Evolutionary conservation across 1,140 invertebrate genomes (phyloP).

Genomic region (Heliconius nattereri): DNA sequence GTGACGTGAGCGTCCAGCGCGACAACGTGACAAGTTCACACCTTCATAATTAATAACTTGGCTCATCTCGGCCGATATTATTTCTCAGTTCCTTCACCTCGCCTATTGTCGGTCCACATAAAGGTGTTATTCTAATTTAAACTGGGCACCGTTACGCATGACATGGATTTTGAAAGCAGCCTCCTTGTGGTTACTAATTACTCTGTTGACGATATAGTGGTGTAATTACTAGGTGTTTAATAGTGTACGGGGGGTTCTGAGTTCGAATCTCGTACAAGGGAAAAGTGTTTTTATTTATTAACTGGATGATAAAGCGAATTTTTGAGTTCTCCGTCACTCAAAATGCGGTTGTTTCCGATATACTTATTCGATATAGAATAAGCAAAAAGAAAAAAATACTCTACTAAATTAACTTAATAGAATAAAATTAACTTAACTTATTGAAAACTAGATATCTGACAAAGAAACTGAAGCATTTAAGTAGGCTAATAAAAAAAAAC

Average conservation of each 20-base stretch:
- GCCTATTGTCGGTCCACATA: constrained; percentile 68
- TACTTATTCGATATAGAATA: too few relatives aligned
- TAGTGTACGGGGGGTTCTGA: not conserved
- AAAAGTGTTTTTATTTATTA: not conserved
- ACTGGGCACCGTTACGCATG: constrained; percentile 75
- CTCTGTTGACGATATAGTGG: constrained; percentile 10
- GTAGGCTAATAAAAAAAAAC: not conserved
- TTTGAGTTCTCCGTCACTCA: too few relatives aligned
- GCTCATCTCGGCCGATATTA: constrained; percentile 77
- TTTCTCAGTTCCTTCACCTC: constrained; percentile 76
- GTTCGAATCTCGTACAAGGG: not conserved
- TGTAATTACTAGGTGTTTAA: not conserved
- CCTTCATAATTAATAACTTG: constrained; percentile 79
- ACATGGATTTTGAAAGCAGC: constrained; percentile 51
- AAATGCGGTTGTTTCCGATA: too few relatives aligned
- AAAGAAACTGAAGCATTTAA: too few relatives aligned
- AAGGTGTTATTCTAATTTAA: constrained; percentile 77
- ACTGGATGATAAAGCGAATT: too few relatives aligned
- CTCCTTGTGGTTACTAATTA: constrained; percentile 51
- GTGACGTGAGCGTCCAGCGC: constrained; percentile 56
- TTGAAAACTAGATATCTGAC: too few relatives aligned
- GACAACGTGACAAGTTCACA: constrained; percentile 77
- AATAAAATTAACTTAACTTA: too few relatives aligned
- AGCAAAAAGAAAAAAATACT: too few relatives aligned
- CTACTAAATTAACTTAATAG: not conserved